Evolutionary conservation across 2,113 vertebrate genomes (phyloP).

Genomic region (Lipophrys pholis): DNA sequence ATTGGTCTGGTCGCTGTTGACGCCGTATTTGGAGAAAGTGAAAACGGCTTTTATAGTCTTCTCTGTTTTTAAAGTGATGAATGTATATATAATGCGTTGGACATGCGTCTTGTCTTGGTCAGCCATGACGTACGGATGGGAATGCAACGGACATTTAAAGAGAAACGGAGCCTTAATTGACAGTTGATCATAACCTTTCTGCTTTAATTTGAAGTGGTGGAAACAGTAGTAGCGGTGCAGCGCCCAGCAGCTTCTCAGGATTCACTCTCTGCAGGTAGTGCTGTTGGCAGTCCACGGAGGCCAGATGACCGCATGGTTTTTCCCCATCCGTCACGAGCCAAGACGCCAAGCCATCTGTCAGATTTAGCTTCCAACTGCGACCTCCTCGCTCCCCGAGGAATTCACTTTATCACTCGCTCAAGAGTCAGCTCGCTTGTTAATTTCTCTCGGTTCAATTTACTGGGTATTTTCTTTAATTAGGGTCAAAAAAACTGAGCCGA

Average conservation of each 20-base stretch:
- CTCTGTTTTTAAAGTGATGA: too few relatives aligned
- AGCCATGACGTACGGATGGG: too few relatives aligned
- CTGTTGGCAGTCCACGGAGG: conserved; percentile 47
- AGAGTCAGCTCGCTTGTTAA: conserved; percentile 43
- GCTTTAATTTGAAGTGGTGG: not conserved
- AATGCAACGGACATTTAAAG: too few relatives aligned
- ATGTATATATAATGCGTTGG: too few relatives aligned
- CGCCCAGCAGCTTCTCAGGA: conserved; percentile 22
- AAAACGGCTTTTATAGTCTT: too few relatives aligned
- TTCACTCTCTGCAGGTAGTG: conserved; percentile 62
- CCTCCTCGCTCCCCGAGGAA: conserved; percentile 62
- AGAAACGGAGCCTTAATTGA: not conserved
- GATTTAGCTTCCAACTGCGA: conserved; percentile 65
- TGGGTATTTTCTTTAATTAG: conserved; percentile 29
- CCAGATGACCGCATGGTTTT: conserved; percentile 67
- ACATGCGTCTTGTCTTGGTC: too few relatives aligned
- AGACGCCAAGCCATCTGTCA: conserved; percentile 79
- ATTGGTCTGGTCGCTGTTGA: too few relatives aligned
- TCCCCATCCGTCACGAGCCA: conserved; percentile 70
- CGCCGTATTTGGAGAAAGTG: too few relatives aligned
- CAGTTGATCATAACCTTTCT: not conserved
- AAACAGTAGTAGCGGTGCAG: conserved; percentile 5
- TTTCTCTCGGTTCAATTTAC: conserved; percentile 15
- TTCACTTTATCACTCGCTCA: conserved; percentile 43
- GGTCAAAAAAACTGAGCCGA: conserved; percentile 5